Evolutionary conservation across 2,113 vertebrate genomes (phyloP).

Genomic region (Mus musculus): DNA sequence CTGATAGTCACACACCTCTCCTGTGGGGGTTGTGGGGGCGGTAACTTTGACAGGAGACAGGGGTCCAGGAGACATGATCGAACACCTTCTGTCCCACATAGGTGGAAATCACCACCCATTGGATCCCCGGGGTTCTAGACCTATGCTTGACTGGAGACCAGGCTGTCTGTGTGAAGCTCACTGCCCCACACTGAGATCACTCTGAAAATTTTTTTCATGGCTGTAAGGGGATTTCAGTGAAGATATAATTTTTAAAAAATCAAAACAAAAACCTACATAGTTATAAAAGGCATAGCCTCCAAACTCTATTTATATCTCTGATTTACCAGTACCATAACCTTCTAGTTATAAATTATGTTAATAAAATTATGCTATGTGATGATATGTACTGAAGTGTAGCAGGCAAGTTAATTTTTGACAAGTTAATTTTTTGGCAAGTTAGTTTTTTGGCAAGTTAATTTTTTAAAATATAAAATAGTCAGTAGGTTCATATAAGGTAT

Average conservation of each 20-base stretch:
- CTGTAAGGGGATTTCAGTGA: neutral
- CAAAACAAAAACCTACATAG: neutral
- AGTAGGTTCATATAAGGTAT: neutral
- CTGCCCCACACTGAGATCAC: neutral
- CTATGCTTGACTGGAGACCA: too few species aligned
- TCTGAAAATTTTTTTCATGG: neutral
- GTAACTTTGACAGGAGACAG: too few species aligned
- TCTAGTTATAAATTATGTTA: neutral
- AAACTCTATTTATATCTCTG: neutral
- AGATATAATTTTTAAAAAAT: neutral
- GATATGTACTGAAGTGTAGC: neutral
- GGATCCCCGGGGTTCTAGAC: too few species aligned
- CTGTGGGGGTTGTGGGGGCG: too few species aligned
- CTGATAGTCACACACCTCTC: too few species aligned
- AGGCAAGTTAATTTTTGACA: neutral
- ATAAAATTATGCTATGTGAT: neutral
- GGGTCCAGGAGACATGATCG: too few species aligned
- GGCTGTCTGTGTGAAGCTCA: too few species aligned
- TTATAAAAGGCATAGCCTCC: neutral
- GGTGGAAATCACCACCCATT: too few species aligned
- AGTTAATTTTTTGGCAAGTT: neutral
- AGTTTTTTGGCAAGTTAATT: neutral
- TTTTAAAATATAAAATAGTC: neutral
- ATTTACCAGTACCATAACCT: neutral
- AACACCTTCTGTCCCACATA: too few species aligned